Base-by-base conservation (phyloP, 2,888 invertebrate genomes). In the Drosophila rellima region DNA sequence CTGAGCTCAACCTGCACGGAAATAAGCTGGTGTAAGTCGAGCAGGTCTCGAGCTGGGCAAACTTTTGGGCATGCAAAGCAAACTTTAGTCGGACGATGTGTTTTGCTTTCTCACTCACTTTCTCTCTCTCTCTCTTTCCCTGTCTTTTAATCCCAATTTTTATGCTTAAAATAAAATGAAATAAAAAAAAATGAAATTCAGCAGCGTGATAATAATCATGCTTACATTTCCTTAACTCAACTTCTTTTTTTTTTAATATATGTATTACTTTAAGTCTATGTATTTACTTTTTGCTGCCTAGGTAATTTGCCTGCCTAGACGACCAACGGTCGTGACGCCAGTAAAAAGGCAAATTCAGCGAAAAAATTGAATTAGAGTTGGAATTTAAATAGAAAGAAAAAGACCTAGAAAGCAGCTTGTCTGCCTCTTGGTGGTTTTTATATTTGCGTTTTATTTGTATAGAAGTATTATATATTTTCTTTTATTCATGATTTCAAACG, bases 301-400 rank as follows among this genome's bases (percentile, higher is more conserved):
- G 70, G 73, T 78, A 76, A 71, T 78, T 74, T 69, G 50, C 26
- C 39, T n/a, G 74, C 65, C 68, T 71, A 80, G 71, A 69, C 59
- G 45, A 39, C 15, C 55, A 18, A 17, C 39, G 31, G 11, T 31
- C 29, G 15, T 11, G 42, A 7, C 44, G 47, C 18, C 47, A 39
- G 57, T 35, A 76, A 78, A 82, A 72, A 70, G 54, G 74, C 77
- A 78, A 76, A 78, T 77, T 88, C 84, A 88, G 83, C 88, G 71
- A 26, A 51, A 71, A 83, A 84, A 84, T 85, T 84, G 74, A 84
- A 88, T 85, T 82, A 82, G 83, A 85, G 86, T 68, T 68, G 76
- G 70, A 77, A 81, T 83, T 81, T 78, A 83, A 86, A 83, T 75
- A 66, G 69, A 71, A 75, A 66, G 23, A 45, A 67, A 71, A 71